These are phyloP conservation scores for Plemyria rubiginata DNA, from an alignment of 2,888 invertebrate species.

Conservation along the genomic window DNA sequence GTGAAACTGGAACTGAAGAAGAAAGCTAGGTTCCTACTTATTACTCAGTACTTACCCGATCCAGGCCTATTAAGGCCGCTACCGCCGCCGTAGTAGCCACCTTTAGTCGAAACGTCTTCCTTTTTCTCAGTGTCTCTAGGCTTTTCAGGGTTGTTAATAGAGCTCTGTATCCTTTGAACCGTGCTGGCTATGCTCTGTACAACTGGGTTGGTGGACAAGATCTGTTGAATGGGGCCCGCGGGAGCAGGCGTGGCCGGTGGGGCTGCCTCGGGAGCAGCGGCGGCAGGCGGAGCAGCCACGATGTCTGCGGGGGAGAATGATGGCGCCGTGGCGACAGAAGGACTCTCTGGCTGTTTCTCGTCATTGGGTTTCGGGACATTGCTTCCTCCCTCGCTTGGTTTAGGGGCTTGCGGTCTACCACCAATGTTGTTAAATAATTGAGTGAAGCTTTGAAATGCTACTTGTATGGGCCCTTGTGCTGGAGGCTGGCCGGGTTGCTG, in stretches of 20 bases:
- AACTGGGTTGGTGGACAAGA: slow-evolving; percentile 56
- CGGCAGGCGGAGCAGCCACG: slow-evolving; percentile 25
- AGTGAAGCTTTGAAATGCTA: not conserved
- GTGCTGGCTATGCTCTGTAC: slow-evolving; percentile 47
- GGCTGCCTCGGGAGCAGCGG: slow-evolving; percentile 8
- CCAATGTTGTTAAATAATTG: not conserved
- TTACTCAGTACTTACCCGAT: slow-evolving; percentile 37
- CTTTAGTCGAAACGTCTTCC: slow-evolving; percentile 43
- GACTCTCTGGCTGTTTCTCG: slow-evolving; percentile 17
- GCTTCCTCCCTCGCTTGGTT: slow-evolving; percentile 4
- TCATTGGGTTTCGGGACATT: slow-evolving; percentile 21
- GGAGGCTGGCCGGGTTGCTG: not conserved
- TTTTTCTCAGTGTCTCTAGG: slow-evolving; percentile 53
- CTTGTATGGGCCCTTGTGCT: not conserved
- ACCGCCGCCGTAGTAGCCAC: slow-evolving; percentile 38
- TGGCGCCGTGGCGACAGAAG: not conserved
- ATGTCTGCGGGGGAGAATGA: not conserved
- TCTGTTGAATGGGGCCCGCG: slow-evolving; percentile 55
- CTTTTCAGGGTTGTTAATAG: slow-evolving; percentile 55
- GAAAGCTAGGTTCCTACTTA: not conserved
- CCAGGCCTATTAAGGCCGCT: slow-evolving; percentile 13
- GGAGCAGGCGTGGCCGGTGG: slow-evolving; percentile 35
- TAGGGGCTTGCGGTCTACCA: not conserved
- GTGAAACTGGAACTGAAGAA: slow-evolving; percentile 1
- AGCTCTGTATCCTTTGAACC: slow-evolving; percentile 48